Conservation (phyloP, 2,888 invertebrate species). For the Trachelus tabidus region DNA sequence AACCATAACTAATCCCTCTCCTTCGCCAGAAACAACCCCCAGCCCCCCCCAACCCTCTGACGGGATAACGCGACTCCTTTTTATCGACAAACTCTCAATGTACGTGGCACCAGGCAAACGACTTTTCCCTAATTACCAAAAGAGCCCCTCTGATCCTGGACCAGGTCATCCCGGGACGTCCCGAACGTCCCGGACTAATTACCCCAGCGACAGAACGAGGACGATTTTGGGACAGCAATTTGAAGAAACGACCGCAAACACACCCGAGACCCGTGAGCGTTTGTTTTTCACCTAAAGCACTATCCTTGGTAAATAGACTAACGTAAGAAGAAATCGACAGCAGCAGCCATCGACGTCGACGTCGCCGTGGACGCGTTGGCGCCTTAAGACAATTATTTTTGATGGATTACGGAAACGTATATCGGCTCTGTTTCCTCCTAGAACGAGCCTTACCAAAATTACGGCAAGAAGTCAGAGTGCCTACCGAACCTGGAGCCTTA, state of each 20-base stretch:
- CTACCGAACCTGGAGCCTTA: not conserved
- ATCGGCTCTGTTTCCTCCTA: not conserved
- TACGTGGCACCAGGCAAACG: slow-evolving; percentile 24
- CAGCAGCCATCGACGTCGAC: too few species aligned
- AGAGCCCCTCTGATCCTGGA: slow-evolving; percentile 14
- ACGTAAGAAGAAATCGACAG: too few species aligned
- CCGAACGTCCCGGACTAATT: slow-evolving; percentile 4
- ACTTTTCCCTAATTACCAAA: slow-evolving; percentile 26
- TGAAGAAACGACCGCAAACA: too few species aligned
- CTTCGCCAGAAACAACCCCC: not conserved
- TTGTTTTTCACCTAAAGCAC: too few species aligned
- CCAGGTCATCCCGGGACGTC: too few species aligned
- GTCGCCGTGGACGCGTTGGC: not conserved
- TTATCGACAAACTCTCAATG: slow-evolving; percentile 8
- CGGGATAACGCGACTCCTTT: too few species aligned
- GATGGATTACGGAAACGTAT: slow-evolving; percentile 36
- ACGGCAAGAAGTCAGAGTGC: not conserved
- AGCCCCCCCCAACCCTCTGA: too few species aligned
- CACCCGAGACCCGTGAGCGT: too few species aligned
- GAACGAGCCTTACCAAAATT: not conserved
- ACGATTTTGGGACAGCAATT: too few species aligned
- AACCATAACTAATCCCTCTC: slow-evolving; percentile 2
- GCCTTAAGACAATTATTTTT: slow-evolving; percentile 42
- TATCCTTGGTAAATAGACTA: too few species aligned
- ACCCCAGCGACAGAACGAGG: not conserved